Conservation (phyloP, 1,140 invertebrate genomes). For the Drosophila miranda region DNA sequence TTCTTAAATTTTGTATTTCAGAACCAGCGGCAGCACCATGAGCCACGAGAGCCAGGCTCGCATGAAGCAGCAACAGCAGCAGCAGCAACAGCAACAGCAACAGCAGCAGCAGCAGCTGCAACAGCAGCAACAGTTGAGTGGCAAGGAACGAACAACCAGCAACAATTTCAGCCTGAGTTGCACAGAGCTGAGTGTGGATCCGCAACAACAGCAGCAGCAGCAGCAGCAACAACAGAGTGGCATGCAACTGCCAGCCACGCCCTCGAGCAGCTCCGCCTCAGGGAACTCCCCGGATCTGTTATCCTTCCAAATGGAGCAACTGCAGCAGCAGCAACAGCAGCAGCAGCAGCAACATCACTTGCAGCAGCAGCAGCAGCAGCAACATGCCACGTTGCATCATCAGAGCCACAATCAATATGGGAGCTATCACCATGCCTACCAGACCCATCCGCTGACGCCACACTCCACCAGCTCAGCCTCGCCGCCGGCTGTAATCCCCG, state of each 20-base stretch:
- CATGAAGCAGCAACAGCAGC: constrained; percentile 75
- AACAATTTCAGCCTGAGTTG: constrained; percentile 50
- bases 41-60: constrained; percentile 79
- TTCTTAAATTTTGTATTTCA: constrained; percentile 12
- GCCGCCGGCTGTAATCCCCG: constrained; percentile 22
- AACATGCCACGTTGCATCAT: constrained; percentile 35
- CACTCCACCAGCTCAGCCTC: constrained; percentile 54
- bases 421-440: constrained; percentile 53
- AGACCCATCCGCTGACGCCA: constrained; percentile 60
- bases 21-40: constrained; percentile 63
- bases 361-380: constrained; percentile 54
- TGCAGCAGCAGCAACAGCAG: constrained; percentile 52
- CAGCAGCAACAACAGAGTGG: constrained; percentile 41
- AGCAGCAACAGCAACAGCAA: constrained; percentile 65
- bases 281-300: constrained; percentile 73
- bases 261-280: constrained; percentile 65
- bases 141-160: constrained; percentile 40
- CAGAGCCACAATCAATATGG: constrained; percentile 38
- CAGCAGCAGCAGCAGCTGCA: constrained; percentile 61
- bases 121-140: constrained; percentile 45
- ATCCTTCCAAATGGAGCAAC: constrained; percentile 60
- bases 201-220: constrained; percentile 50
- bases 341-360: constrained; percentile 43
- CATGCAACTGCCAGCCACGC: constrained; percentile 59
- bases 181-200: constrained; percentile 53